Percentiles rank a stretch among this genome's conserved stretches.
Evolutionary conservation across 2,888 invertebrate species (phyloP).

Genomic region (Ptilodon capucinus): DNA sequence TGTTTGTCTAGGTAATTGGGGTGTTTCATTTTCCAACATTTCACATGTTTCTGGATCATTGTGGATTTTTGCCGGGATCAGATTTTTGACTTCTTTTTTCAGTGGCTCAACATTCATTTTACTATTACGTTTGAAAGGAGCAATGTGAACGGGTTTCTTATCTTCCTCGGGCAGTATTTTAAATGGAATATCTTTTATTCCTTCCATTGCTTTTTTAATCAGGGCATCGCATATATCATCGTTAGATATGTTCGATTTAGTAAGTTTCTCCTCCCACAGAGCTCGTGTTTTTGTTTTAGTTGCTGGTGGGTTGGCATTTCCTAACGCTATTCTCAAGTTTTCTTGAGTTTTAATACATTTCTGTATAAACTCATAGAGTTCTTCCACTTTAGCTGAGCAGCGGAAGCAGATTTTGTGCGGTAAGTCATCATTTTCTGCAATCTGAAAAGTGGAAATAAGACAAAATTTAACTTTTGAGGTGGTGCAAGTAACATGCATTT

Average conservation of each 20-base stretch:
- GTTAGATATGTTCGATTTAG: conserved; percentile 70
- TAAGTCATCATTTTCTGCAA: conserved; percentile 73
- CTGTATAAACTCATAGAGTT: conserved; percentile 72
- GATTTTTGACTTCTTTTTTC: conserved; percentile 14
- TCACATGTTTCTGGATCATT: conserved; percentile 5
- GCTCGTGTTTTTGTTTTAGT: conserved; percentile 58
- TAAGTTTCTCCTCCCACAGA: conserved; percentile 70
- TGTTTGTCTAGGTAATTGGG: conserved; percentile 18
- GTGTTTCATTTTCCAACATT: conserved; percentile 17
- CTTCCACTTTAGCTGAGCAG: conserved; percentile 77
- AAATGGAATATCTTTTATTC: conserved; percentile 57
- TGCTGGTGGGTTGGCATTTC: conserved; percentile 44
- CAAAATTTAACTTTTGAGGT: neutral
- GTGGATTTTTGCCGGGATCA: conserved; percentile 7
- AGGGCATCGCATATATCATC: conserved; percentile 75
- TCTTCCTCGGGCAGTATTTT: conserved; percentile 32
- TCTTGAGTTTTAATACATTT: conserved; percentile 73
- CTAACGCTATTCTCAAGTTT: conserved; percentile 52
- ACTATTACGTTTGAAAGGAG: neutral
- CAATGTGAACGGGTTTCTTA: conserved; percentile 2
- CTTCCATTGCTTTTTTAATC: conserved; percentile 74
- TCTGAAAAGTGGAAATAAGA: conserved; percentile 51
- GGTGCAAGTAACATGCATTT: neutral
- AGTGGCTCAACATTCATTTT: conserved; percentile 7
- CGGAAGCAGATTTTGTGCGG: conserved; percentile 80